Evolutionary conservation across 1,140 invertebrate species (phyloP), one percentile per base, ranked within the genome.

Genomic region (Latrodectus geometricus): DNA sequence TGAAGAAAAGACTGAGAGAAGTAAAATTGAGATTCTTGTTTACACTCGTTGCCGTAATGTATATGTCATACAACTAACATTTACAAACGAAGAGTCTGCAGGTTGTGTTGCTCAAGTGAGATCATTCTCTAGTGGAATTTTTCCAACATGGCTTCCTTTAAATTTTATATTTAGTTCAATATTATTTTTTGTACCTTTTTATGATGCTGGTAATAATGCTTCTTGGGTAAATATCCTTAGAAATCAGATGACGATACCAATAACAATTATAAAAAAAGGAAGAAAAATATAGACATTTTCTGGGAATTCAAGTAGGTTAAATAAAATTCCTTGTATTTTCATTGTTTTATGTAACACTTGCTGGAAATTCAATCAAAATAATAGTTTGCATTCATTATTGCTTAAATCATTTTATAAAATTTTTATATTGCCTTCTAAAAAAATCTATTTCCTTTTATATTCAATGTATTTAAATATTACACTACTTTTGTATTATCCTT

Each of bases 151-250:
- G 84, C 56, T 86, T 72, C 84, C 84, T 20, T 75, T 86, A 70
- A 79, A 65, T 72, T 86, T 86, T 78, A 3, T 86, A n/a, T 86
- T 77, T 70, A 86, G 84, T 21, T 86, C 65, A 49, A 48, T 86
- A 8, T 68, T 86, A 8, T 78, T 77, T 73, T 86, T 86, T 86
- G 21, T 86, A 9, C 84, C 84, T n/a, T 86, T 78, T 73, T 79
- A 72, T 86, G 84, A 86, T 72, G 17, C 4, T 17, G 84, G 84
- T 15, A 48, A 23, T 12, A 86, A 86, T 79, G 66, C 49, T 8
- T 8, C 14, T 23, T 86, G 84, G 84, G 49, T 86, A 20, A 86
- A 49, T 78, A 72, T 70, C 15, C 54, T 86, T 52, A 77, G 52
- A 72, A 73, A 52, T 70, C 84, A 79, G 72, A 86, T 86, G 54